A percentile compares a stretch with the other conserved stretches of the same genome.
phyloP scores from a whole-genome alignment of 2,797 vertebrate genomes.

The Malurus splendens region DNA sequence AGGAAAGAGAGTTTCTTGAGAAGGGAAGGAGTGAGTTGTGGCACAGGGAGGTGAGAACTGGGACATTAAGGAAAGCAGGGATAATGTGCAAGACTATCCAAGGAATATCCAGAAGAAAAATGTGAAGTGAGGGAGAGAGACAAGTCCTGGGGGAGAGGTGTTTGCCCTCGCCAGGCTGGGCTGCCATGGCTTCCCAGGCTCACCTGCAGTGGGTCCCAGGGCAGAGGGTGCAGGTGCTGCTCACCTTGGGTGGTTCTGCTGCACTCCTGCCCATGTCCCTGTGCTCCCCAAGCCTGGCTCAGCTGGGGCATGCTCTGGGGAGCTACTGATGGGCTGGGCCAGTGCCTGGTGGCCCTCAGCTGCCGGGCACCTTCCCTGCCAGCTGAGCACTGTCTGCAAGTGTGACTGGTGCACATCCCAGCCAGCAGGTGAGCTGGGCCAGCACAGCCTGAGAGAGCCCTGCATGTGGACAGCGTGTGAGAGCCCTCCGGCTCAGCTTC shows the following conservation, averaged over 20 bases:
- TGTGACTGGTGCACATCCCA: not conserved
- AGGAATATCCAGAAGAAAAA: not conserved
- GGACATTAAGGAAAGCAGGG: not conserved
- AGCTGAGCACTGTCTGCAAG: not conserved
- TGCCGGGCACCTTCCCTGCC: not conserved
- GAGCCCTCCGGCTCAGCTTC: not conserved
- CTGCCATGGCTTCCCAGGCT: not conserved
- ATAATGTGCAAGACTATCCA: not conserved
- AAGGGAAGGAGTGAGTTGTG: not conserved
- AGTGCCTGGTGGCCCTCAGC: not conserved
- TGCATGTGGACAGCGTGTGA: not conserved
- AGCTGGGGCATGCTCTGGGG: not conserved
- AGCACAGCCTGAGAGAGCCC: not conserved
- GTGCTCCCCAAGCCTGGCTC: not conserved
- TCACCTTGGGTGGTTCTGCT: not conserved
- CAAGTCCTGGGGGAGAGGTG: not conserved
- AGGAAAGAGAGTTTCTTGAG: not conserved
- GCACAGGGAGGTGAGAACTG: not conserved
- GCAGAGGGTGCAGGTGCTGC: not conserved
- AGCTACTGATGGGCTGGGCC: not conserved
- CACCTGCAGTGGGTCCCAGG: not conserved
- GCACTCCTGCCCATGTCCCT: not conserved
- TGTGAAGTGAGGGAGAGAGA: not conserved
- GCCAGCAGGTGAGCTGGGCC: rapidly evolving
- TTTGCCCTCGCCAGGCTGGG: not conserved